phyloP scores from a whole-genome alignment of 2,797 vertebrate species.

The Eulemur mongoz region DNA sequence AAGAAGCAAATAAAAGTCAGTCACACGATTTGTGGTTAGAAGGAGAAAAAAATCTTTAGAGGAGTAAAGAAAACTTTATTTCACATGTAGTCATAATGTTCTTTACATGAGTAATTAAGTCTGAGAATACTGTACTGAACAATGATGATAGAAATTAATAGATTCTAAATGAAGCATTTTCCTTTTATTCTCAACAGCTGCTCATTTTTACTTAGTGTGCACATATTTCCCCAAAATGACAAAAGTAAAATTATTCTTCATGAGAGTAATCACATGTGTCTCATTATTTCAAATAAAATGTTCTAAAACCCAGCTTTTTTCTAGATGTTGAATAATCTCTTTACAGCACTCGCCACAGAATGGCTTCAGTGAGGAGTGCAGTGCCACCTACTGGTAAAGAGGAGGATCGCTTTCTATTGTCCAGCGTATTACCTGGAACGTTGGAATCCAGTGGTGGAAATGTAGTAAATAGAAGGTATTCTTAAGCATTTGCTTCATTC shows the following conservation, averaged over 20 bases:
- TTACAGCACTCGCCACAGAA: not conserved
- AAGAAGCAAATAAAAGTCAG: constrained; percentile 34
- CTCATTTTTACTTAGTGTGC: constrained; percentile 59
- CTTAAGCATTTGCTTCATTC: not conserved
- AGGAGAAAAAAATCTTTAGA: constrained; percentile 22
- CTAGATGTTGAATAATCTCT: constrained; percentile 20
- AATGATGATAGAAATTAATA: constrained; percentile 70
- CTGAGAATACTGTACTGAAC: constrained; percentile 56
- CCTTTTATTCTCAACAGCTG: constrained; percentile 63
- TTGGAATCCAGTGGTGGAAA: not conserved
- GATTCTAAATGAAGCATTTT: constrained; percentile 74
- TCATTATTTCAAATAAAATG: constrained; percentile 65
- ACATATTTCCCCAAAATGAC: constrained; percentile 63
- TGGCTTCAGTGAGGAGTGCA: constrained; percentile 72
- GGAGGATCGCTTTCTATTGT: not conserved
- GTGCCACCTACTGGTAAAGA: constrained; percentile 83
- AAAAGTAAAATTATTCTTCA: constrained; percentile 69
- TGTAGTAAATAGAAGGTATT: not conserved
- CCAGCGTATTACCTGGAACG: not conserved
- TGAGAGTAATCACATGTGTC: constrained; percentile 60
- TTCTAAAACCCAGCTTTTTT: constrained; percentile 39
- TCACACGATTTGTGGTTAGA: constrained; percentile 44
- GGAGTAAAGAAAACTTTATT: constrained; percentile 49
- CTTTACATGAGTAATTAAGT: constrained; percentile 73
- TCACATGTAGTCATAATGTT: constrained; percentile 44